phyloP scores from a whole-genome alignment of 2,888 invertebrate species.

The Dynastes maya region DNA sequence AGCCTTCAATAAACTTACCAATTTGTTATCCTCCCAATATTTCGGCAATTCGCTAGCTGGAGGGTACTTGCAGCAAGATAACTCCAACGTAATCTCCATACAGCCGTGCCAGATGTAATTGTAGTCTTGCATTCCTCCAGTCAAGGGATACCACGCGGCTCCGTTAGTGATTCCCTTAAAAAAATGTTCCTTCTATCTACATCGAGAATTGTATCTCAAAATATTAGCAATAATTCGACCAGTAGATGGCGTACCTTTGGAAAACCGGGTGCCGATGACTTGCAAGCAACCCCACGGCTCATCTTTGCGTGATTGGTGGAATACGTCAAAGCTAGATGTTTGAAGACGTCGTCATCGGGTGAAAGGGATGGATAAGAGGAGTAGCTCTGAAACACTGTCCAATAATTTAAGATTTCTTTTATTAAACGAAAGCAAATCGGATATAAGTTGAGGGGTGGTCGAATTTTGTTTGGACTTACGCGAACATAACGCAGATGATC shows the following conservation, averaged over 20 bases:
- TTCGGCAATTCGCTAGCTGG: slow-evolving; percentile 83
- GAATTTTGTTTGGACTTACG: slow-evolving; percentile 72
- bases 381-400: slow-evolving; percentile 88
- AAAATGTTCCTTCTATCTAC: no score
- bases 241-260: slow-evolving; percentile 70
- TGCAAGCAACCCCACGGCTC: slow-evolving; percentile 89
- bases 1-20: slow-evolving; percentile 72
- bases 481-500: slow-evolving; percentile 82
- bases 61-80: slow-evolving; percentile 96
- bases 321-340: slow-evolving; percentile 87
- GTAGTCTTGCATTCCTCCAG: slow-evolving; percentile 95
- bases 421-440: background rate
- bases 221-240: no score
- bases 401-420: slow-evolving; percentile 24
- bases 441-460: background rate
- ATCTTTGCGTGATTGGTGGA: slow-evolving; percentile 92
- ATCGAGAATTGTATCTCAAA: no score
- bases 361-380: slow-evolving; percentile 86
- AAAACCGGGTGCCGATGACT: slow-evolving; percentile 83
- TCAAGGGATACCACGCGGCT: slow-evolving; percentile 93
- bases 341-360: slow-evolving; percentile 94
- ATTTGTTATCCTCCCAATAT: slow-evolving; percentile 92
- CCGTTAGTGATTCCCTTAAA: slow-evolving; percentile 92
- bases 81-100: slow-evolving; percentile 95
- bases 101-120: slow-evolving; percentile 95